phyloP scores from a whole-genome alignment of 2,113 vertebrate genomes.

The Seriola quinqueradiata region DNA sequence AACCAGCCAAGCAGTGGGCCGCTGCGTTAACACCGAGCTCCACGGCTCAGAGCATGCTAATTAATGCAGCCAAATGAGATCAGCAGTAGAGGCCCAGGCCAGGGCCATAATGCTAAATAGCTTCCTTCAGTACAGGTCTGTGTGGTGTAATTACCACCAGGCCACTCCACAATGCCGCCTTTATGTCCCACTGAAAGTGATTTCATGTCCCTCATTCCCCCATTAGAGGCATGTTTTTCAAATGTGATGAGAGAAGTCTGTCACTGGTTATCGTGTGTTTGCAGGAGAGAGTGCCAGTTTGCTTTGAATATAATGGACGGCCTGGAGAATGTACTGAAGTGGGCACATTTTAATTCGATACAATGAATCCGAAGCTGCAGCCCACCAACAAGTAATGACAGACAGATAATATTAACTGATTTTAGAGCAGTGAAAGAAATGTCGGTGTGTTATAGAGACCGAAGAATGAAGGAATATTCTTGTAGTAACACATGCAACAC shows the following conservation, averaged over 20 bases:
- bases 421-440: background rate
- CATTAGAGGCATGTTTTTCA: conserved; percentile 62
- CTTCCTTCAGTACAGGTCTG: conserved; percentile 89
- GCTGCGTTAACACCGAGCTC: conserved; percentile 89
- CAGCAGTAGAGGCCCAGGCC: conserved; percentile 93
- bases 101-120: conserved; percentile 91
- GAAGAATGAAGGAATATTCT: background rate
- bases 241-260: conserved; percentile 64
- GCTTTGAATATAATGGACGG: conserved; percentile 48
- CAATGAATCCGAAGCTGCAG: conserved; percentile 30
- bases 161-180: conserved; percentile 90
- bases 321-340: conserved; percentile 30
- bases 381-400: conserved; percentile 31
- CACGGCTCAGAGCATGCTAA: conserved; percentile 90
- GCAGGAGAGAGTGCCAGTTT: conserved; percentile 60
- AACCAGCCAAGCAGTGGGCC: conserved; percentile 86
- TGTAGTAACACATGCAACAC: background rate
- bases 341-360: conserved; percentile 23
- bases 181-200: conserved; percentile 92
- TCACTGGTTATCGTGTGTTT: conserved; percentile 67
- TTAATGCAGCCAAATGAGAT: conserved; percentile 98
- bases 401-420: background rate
- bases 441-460: background rate
- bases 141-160: conserved; percentile 92
- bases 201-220: conserved; percentile 89